These are phyloP conservation scores for Ferrisia virgata DNA, from an alignment of 2,888 invertebrate genomes.

Conservation along the genomic window DNA sequence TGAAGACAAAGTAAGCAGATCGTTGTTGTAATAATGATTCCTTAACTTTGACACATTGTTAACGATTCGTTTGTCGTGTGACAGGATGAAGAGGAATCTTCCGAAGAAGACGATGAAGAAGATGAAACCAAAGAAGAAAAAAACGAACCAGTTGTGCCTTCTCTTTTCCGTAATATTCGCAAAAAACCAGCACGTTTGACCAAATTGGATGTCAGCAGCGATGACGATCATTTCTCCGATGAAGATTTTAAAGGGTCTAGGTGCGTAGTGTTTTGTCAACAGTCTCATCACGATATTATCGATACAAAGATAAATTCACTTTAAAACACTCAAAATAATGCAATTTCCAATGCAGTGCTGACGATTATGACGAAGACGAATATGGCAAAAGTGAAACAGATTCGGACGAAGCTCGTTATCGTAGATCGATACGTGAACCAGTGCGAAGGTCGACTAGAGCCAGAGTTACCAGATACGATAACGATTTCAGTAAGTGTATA, in stretches of 20 bases:
- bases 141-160: conserved; percentile 49
- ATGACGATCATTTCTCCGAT: conserved; percentile 77
- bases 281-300: no score
- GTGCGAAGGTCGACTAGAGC: conserved; percentile 58
- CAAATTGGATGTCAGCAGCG: conserved; percentile 72
- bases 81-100: conserved; percentile 16
- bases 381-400: conserved; percentile 58
- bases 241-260: conserved; percentile 88
- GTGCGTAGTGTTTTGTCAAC: conserved; percentile 52
- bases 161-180: conserved; percentile 50
- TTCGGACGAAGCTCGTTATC: conserved; percentile 56
- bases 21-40: background rate
- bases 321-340: no score
- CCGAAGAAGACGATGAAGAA: conserved; percentile 50
- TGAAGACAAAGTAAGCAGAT: background rate
- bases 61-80: conserved; percentile 58
- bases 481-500: conserved; percentile 61
- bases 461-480: conserved; percentile 58
- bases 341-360: conserved; percentile 51
- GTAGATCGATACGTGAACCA: conserved; percentile 53
- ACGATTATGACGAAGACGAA: conserved; percentile 61
- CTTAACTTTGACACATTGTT: background rate
- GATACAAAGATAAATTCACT: no score
- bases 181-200: conserved; percentile 67
- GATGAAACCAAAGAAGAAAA: conserved; percentile 53